Base-by-base conservation (phyloP, 1,140 invertebrate genomes). In the Eumeta japonica region DNA sequence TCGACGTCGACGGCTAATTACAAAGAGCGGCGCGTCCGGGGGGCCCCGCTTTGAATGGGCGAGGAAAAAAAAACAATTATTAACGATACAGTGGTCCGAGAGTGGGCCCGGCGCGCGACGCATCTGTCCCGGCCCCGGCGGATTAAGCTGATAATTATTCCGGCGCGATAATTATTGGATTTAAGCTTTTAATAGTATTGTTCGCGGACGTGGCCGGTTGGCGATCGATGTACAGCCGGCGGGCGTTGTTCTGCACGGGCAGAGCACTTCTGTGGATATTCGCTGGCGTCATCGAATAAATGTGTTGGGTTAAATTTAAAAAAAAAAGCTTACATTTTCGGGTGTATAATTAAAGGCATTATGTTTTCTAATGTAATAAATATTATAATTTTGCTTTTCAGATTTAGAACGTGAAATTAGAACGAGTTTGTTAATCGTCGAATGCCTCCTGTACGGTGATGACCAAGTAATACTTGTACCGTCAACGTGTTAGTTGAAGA, bases 81-180 rank as follows among this genome's bases (percentile, higher is more conserved):
- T 55, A 61, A 72, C 67, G 67, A 62, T 60, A 70, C 68, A 73
- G 57, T 68, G 65, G 65, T 59, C 54, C 51, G 50, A 41, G 39
- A 56, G 65, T 62, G 54, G 66, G 63, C 65, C 68, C 58, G 64
- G 64, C 67, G 67, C 47, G 43, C 52, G 35, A 12, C 56, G 60
- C 67, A 73, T 73, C 68, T 73, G 68, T 67, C 61, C 62, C 34
- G 27, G 48, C 45, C 58, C 61, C 57, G 57, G 54, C 48, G 67
- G 70, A 70, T 68, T 62, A 12, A 46, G 58, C 50, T 61, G 62
- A 64, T 70, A 66, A 73, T 73, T 73, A 73, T 70, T 66, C 58
- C 54, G 58, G 47, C 50, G 58, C 49, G 50, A 60, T 73, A 73
- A 73, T 73, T 71, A 73, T 58, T 60, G 64, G 64, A 71, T 73